phyloP scores from a whole-genome alignment of 2,888 invertebrate species.

The Andricus quercusramuli region DNA sequence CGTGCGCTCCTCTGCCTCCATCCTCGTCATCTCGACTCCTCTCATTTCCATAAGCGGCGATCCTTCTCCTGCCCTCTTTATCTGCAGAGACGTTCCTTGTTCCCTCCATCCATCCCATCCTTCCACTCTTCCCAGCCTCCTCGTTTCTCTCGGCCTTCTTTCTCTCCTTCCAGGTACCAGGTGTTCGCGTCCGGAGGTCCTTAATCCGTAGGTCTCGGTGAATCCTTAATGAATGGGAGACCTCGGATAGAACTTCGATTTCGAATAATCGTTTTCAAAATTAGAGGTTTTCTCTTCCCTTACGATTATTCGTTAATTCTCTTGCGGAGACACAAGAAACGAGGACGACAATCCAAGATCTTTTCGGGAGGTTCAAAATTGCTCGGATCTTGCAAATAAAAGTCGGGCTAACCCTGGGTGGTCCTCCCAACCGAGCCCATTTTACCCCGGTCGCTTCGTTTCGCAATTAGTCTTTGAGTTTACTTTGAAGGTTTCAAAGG shows the following conservation, averaged over 20 bases:
- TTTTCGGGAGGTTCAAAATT: not conserved
- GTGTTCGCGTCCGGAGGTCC: slow-evolving; percentile 51
- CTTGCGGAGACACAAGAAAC: slow-evolving; percentile 1
- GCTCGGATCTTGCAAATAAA: not conserved
- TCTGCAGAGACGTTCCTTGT: slow-evolving; percentile 14
- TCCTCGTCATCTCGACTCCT: slow-evolving; percentile 35
- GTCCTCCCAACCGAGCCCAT: not conserved
- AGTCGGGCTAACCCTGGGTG: slow-evolving; percentile 13
- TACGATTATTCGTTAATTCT: slow-evolving; percentile 6
- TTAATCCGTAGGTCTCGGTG: slow-evolving; percentile 53
- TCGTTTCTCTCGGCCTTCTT: slow-evolving; percentile 36
- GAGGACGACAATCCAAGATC: slow-evolving; percentile 39
- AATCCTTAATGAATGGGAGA: slow-evolving; percentile 55
- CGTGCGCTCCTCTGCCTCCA: slow-evolving; percentile 44
- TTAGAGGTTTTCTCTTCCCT: slow-evolving; percentile 51
- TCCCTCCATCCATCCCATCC: not conserved
- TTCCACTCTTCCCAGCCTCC: not conserved
- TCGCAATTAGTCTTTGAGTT: not conserved
- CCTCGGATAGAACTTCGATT: slow-evolving; percentile 45
- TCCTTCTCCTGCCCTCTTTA: slow-evolving; percentile 37
- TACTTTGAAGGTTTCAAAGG: not conserved
- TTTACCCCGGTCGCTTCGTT: not conserved
- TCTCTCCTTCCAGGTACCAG: slow-evolving; percentile 48
- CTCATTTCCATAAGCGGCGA: slow-evolving; percentile 36
- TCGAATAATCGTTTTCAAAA: slow-evolving; percentile 54